These are phyloP conservation scores for Hoplostethus atlanticus DNA, from an alignment of 2,797 vertebrate species.

Conservation along the genomic window DNA sequence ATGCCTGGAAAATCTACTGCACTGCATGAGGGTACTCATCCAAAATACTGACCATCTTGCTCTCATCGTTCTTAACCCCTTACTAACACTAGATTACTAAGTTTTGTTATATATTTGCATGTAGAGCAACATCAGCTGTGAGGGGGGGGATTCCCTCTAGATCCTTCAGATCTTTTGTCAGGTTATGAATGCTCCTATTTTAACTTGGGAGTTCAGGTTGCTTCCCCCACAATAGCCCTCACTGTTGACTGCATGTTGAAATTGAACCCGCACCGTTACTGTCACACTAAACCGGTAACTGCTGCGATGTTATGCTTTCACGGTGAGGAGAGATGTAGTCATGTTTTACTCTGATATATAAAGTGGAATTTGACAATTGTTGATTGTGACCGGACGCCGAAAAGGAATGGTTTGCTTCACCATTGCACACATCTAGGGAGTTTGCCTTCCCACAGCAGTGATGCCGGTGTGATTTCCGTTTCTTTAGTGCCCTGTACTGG, in stretches of 20 bases:
- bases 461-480: slow-evolving; percentile 41
- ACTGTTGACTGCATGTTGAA: not conserved
- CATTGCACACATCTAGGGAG: not conserved
- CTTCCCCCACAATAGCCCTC: slow-evolving; percentile 6
- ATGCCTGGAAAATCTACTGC: not conserved
- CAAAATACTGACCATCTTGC: not conserved
- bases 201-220: slow-evolving; percentile 40
- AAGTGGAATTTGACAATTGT: not conserved
- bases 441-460: not conserved
- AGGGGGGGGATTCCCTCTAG: not conserved
- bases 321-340: not conserved
- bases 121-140: slow-evolving; percentile 17
- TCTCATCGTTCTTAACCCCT: not conserved
- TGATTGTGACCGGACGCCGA: not conserved
- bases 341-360: too few relatives aligned
- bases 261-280: not conserved
- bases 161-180: slow-evolving; percentile 2
- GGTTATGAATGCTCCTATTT: slow-evolving; percentile 34
- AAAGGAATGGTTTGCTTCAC: not conserved
- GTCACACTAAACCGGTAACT: not conserved
- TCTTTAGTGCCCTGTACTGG: slow-evolving; percentile 41
- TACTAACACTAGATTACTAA: not conserved
- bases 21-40: not conserved
- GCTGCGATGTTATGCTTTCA: not conserved
- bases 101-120: slow-evolving; percentile 1